Base-by-base conservation (phyloP, 2,113 vertebrate genomes). In the Corvus cornix region DNA sequence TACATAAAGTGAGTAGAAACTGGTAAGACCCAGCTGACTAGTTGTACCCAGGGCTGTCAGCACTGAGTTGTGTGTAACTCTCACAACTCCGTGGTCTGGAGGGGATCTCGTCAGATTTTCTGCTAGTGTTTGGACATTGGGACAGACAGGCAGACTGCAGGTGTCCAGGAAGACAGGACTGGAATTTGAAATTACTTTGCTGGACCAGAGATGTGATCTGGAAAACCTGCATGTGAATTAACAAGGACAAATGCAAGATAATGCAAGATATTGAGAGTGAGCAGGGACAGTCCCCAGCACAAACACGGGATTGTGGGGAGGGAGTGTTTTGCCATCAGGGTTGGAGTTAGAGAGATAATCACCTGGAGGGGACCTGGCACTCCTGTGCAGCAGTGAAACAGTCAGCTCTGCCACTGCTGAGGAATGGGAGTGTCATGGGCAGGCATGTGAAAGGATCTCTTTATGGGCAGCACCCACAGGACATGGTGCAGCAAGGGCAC, bases 111-210 rank as follows among this genome's bases (percentile, higher is more conserved):
- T 48, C 79, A 93, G 67, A 12, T 1, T 55, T 95, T 76, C 37
- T 74, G 10, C 7, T 67, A 70, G 31, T 39, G 43, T 27, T 67
- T 56, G 68, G 86, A 52, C 58, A 81, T 18, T 21, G 35, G 53
- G 53, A 92, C 94, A 95, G 94, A 88, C 11, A 43, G 86, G 21
- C 87, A 78, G 39, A 39, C 94, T 90, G 91, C 60, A 89, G 83
- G 94, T 86, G 76, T 90, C 68, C 92, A 77, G 88, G 79, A 95
- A 93, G 76, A 39, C 43, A 92, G 37, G 48, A 80, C 12, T 46
- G 27, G 68, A 89, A 90, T 59, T 74, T 39, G 43, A 77, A 93
- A 94, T 87, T 63, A 84, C 48, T 66, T 87, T 78, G 5, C 33
- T 52, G 30, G 35, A 75, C 44, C 3, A 13, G 39, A 66, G 19